Conservation (phyloP, 2,113 vertebrate species). For the Megaceryle torquata region DNA sequence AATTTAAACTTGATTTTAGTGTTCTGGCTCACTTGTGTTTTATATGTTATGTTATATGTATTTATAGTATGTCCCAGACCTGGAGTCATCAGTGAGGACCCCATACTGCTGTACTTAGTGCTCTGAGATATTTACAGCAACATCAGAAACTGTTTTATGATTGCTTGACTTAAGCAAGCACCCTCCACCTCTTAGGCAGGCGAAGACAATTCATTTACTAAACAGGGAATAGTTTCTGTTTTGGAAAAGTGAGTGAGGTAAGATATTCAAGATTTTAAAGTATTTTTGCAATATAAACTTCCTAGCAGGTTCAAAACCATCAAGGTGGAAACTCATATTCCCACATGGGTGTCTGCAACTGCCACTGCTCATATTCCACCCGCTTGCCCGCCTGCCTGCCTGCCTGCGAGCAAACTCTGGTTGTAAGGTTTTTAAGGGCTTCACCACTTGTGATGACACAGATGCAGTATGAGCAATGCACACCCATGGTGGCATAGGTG, state of each 20-base stretch:
- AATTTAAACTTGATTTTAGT: neutral
- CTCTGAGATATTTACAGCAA: neutral
- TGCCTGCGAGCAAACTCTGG: neutral
- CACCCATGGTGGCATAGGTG: rapidly evolving
- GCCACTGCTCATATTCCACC: rapidly evolving
- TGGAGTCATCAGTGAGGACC: neutral
- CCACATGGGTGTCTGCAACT: rapidly evolving
- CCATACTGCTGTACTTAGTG: too few species aligned
- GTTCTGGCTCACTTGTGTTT: neutral
- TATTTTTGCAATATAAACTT: neutral
- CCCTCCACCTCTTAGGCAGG: neutral
- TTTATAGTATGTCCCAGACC: neutral
- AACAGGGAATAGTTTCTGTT: neutral
- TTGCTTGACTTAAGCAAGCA: neutral
- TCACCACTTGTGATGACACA: neutral
- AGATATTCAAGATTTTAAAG: neutral
- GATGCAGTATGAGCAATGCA: neutral
- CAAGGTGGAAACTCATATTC: rapidly evolving
- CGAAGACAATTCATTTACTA: neutral
- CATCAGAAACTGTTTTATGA: neutral
- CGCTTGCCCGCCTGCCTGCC: neutral
- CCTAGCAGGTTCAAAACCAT: neutral
- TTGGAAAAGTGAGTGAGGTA: neutral
- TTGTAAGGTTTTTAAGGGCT: neutral
- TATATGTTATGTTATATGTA: too few species aligned